These are phyloP conservation scores for Drosophila saltans DNA, from an alignment of 1,140 invertebrate genomes.

Conservation along the genomic window DNA sequence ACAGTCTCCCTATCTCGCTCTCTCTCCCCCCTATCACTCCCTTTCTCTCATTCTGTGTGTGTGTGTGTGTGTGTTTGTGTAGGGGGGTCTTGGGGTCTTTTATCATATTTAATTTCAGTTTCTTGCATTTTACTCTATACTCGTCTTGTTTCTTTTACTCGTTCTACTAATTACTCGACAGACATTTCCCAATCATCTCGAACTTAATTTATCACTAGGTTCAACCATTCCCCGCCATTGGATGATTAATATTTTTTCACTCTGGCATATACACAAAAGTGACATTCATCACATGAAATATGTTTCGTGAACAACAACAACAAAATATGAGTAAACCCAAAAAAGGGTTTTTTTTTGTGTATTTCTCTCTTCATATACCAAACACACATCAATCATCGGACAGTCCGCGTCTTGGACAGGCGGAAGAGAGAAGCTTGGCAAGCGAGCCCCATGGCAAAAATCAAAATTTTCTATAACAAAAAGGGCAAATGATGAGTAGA, in stretches of 20 bases:
- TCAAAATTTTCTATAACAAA: constrained; percentile 60
- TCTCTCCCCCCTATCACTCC: not conserved
- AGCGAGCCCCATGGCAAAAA: constrained; percentile 40
- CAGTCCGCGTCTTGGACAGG: constrained; percentile 21
- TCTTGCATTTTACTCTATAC: constrained; percentile 44
- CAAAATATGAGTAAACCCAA: constrained; percentile 16
- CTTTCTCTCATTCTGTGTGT: not conserved
- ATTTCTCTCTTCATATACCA: constrained; percentile 43
- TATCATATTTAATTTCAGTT: constrained; percentile 63
- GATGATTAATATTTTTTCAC: constrained; percentile 70
- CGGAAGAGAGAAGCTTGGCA: constrained; percentile 18
- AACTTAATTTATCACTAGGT: constrained; percentile 70
- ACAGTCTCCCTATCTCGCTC: constrained; percentile 66
- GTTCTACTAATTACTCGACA: constrained; percentile 56
- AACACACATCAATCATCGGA: constrained; percentile 67
- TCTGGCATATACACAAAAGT: constrained; percentile 36
- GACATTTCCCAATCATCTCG: constrained; percentile 57
- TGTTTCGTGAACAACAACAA: constrained; percentile 51
- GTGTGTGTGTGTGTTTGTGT: not conserved
- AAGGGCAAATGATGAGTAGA: constrained; percentile 45
- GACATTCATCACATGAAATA: constrained; percentile 67
- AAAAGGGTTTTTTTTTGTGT: constrained; percentile 47
- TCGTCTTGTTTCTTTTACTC: constrained; percentile 33
- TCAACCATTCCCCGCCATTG: constrained; percentile 30
- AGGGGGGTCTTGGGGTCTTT: constrained; percentile 37